Evolutionary conservation across 2,797 vertebrate genomes (phyloP), one percentile per base, ranked within the genome.

Genomic region (Urophycis tenuis): DNA sequence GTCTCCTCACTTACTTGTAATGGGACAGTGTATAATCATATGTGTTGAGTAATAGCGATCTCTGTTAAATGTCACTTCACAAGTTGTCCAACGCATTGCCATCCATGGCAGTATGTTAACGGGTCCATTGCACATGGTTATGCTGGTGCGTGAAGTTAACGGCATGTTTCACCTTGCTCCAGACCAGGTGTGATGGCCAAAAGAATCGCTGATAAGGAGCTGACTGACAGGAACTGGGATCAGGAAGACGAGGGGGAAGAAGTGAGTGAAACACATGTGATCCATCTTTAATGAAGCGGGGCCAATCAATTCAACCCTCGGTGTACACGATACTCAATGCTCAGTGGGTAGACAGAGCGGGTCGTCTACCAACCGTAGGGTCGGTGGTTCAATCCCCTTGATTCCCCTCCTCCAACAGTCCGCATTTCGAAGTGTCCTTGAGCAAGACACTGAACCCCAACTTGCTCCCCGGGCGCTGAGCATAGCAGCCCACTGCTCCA

Each of bases 181-280:
- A 81, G 75, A 83, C 76, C 41, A n/a, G 82, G 80, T 91, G 93
- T 87, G 80, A 99, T 98, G 98, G 96, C 97, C 64, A 99, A 99
- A 87, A 93, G 98, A 90, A 95, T 95, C 70, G 97, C 98, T 14
- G 97, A 99, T 74, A 99, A 98, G 83, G 98, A 99, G 78, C 81
- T 99, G 78, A 99, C 96, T 0, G 98, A 99, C 83, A 92, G 95
- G 86, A 99, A 99, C 84, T 99, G 97, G 98, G 97, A 99, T 89
- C 96, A 98, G 88, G 96, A 99, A 85, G 98, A 99, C 31, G 96
- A 97, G 85, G 94, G 93, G 10, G 98, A 99, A 83, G 98, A 99
- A 94, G 98, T 98, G 88, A 89, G 81, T 25, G 67, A 9, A 75
- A 33, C 53, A 5, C 45, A 49, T 22, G 2, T 49, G 17, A 49